Base-by-base conservation (phyloP, 1,140 invertebrate species). In the Eumaeus atala region DNA sequence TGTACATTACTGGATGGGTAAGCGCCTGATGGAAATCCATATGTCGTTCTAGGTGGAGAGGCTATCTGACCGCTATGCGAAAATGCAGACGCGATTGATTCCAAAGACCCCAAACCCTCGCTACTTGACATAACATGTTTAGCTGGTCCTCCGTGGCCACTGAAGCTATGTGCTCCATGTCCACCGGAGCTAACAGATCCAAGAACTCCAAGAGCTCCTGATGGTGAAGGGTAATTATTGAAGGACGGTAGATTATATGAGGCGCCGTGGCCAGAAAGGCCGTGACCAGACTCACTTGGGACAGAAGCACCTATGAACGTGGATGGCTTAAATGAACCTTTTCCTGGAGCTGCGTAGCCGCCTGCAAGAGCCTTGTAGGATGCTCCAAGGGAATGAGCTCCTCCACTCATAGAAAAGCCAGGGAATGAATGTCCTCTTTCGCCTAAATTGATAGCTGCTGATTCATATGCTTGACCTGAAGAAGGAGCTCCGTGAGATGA, bases 251-350 rank as follows among this genome's bases (percentile, higher is more conserved):
- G 37, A 36, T 63, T 70, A 12, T 81, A 72, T 34, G 74, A 73
- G 48, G 63, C 68, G 33, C 72, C 69, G 12, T 75, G 54, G 34
- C 65, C 62, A 21, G 75, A 64, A 10, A 74, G 49, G 40, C 69
- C 64, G 40, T 79, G 74, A 42, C 66, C 68, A 18, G 67, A 57
- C n/a, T 84, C 81, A 51, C 72, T 61, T 58, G 74, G 77, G 12
- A 72, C 56, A 5, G 79, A 76, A 48, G 84, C 61, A 28, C 84
- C 84, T 54, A 87, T 60, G 62, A 66, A 87, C 35, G 77, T 68
- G 12, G 83, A 87, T 35, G 83, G 83, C 47, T 84, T 87, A 52
- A 87, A 87, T 16, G 75, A 70, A 49, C 66, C 60, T 67, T 86
- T 84, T 5, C 73, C 67, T 33, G 76, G 72, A n/a, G 62, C 63